Evolutionary conservation across 2,888 invertebrate genomes (phyloP).

Genomic region (Drosophila pseudotalamancana): DNA sequence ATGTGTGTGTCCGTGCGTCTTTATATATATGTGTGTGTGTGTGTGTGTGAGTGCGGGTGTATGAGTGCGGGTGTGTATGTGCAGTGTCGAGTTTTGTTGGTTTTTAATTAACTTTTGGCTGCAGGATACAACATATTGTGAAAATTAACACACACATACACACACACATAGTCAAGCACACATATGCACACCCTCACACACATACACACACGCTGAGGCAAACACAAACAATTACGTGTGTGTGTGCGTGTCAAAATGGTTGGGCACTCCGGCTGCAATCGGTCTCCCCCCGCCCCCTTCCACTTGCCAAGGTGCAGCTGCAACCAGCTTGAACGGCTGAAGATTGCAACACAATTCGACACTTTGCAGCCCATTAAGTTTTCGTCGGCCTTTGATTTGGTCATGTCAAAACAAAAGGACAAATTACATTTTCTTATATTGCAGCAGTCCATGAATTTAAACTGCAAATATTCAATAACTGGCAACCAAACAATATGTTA

Average conservation of each 20-base stretch:
- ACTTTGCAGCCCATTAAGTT: constrained; percentile 20
- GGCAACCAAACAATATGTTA: not conserved
- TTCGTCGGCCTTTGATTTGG: constrained; percentile 12
- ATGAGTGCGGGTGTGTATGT: constrained; percentile 26
- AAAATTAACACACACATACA: constrained; percentile 77
- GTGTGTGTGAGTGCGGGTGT: not conserved
- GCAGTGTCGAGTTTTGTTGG: constrained; percentile 82
- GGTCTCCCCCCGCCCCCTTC: not conserved
- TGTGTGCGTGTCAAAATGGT: constrained; percentile 46
- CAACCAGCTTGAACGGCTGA: constrained; percentile 31
- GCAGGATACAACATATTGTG: constrained; percentile 83
- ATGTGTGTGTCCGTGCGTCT: not conserved
- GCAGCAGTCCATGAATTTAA: not conserved
- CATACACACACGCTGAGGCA: constrained; percentile 21
- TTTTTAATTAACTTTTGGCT: constrained; percentile 85
- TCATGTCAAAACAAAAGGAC: constrained; percentile 32
- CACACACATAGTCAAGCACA: constrained; percentile 34
- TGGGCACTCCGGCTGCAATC: constrained; percentile 35
- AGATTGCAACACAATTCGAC: constrained; percentile 29
- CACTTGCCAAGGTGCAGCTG: not conserved
- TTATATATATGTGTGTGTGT: constrained; percentile 1
- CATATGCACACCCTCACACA: constrained; percentile 28
- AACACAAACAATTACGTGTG: constrained; percentile 47
- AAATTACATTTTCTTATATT: constrained; percentile 50
- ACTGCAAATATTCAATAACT: not conserved